Conservation (phyloP, 2,888 invertebrate genomes). For the Toxonevra muliebris region DNA sequence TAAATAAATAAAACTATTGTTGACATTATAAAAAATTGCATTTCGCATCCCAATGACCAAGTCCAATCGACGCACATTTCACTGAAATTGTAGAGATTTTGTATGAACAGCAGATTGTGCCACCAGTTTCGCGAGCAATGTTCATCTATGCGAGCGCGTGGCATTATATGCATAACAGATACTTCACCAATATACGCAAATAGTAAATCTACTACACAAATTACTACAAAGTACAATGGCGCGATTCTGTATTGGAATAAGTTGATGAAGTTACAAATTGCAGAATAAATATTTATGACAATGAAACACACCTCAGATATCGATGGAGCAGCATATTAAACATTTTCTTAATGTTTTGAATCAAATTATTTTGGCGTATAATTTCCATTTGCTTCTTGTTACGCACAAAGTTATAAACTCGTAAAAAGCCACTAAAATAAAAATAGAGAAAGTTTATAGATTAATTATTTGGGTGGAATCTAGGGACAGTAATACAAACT, state of each 20-base stretch:
- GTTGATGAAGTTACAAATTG: too few relatives aligned
- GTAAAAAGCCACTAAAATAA: constrained; percentile 59
- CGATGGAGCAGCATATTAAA: constrained; percentile 59
- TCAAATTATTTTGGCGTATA: constrained; percentile 51
- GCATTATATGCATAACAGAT: constrained; percentile 63
- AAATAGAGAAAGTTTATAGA: neutral
- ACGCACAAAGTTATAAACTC: constrained; percentile 60
- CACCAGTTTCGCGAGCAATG: constrained; percentile 63
- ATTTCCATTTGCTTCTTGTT: constrained; percentile 53
- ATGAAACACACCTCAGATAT: constrained; percentile 52
- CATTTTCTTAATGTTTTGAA: constrained; percentile 54
- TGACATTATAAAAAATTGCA: constrained; percentile 63
- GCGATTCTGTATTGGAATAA: constrained; percentile 50
- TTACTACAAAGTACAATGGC: constrained; percentile 60
- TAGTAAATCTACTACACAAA: constrained; percentile 58
- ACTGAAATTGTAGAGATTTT: constrained; percentile 60
- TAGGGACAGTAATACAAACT: too few relatives aligned
- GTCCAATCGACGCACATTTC: constrained; percentile 66
- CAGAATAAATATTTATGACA: neutral
- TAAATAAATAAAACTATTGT: constrained; percentile 59
- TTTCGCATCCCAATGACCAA: constrained; percentile 65
- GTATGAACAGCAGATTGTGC: constrained; percentile 64
- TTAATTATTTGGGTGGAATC: too few relatives aligned
- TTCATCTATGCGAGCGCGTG: constrained; percentile 57
- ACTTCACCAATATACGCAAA: constrained; percentile 61